Evolutionary conservation across 2,888 invertebrate genomes (phyloP).

Genomic region (Fissipunctia ypsillon): DNA sequence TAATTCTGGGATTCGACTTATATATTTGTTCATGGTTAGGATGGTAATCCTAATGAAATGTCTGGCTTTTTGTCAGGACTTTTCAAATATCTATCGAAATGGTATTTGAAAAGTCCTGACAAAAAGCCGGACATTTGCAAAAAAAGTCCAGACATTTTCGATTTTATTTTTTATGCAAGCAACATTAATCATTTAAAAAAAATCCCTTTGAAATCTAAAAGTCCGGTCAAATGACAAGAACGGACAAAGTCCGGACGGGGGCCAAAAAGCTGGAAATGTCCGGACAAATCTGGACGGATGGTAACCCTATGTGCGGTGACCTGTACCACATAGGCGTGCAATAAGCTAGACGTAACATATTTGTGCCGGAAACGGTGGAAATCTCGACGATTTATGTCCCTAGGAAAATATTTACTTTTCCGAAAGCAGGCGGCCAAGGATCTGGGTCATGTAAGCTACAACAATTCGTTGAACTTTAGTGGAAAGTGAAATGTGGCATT

Average conservation of each 20-base stretch:
- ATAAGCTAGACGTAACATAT: constrained; percentile 52
- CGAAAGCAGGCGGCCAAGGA: constrained; percentile 53
- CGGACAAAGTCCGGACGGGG: background rate
- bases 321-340: constrained; percentile 30
- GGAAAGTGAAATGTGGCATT: constrained; percentile 65
- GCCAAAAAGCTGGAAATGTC: background rate
- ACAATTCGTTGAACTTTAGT: constrained; percentile 61
- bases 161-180: background rate
- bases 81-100: no score
- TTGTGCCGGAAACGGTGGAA: constrained; percentile 51
- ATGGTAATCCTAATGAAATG: no score
- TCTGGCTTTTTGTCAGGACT: no score
- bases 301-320: background rate
- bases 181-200: background rate
- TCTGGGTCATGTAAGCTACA: constrained; percentile 61
- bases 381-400: constrained; percentile 47
- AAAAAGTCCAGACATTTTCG: background rate
- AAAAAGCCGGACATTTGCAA: background rate
- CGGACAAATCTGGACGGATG: background rate
- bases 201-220: no score
- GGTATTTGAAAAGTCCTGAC: background rate
- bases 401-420: constrained; percentile 53
- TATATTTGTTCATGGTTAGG: no score
- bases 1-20: no score
- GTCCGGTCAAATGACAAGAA: no score